Percentiles rank a stretch among this genome's conserved stretches.
phyloP scores from a whole-genome alignment of 2,797 vertebrate genomes.

The Myoxocephalus aenaeus region DNA sequence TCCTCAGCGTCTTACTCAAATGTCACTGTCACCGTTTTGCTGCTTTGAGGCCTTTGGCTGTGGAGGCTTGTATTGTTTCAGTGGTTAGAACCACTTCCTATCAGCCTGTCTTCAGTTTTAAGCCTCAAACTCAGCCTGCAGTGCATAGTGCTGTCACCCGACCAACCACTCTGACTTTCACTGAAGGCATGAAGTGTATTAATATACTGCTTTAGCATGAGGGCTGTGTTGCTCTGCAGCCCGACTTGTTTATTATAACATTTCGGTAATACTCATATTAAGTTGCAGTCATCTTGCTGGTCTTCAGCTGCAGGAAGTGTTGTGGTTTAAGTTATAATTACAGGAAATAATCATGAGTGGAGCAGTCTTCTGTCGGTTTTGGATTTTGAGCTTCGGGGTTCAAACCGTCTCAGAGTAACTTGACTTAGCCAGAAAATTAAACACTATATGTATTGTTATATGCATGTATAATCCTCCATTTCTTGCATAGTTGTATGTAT shows the following conservation, averaged over 20 bases:
- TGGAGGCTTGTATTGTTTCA: not conserved
- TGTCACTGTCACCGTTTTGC: constrained; percentile 41
- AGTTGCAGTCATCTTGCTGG: constrained; percentile 1
- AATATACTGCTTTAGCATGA: not conserved
- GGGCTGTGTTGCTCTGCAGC: not conserved
- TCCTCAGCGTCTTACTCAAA: constrained; percentile 30
- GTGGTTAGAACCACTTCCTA: constrained; percentile 75
- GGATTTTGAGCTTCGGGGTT: constrained; percentile 15
- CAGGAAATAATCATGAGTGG: constrained; percentile 58
- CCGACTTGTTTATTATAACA: not conserved
- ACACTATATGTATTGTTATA: not conserved
- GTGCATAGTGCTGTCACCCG: not conserved
- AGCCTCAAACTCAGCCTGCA: constrained; percentile 7
- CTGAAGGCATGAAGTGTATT: constrained; percentile 4
- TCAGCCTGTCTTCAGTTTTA: constrained; percentile 6
- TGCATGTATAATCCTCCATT: not conserved
- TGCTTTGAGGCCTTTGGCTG: constrained; percentile 25
- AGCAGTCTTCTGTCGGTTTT: constrained; percentile 9
- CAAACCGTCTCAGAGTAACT: not conserved
- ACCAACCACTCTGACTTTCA: constrained; percentile 3
- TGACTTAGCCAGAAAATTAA: not conserved
- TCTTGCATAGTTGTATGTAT: not conserved
- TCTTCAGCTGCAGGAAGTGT: constrained; percentile 42
- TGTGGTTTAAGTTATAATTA: constrained; percentile 43
- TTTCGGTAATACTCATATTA: not conserved